These are phyloP conservation scores for Chouioia cunea DNA, from an alignment of 2,888 invertebrate genomes.

Conservation along the genomic window DNA sequence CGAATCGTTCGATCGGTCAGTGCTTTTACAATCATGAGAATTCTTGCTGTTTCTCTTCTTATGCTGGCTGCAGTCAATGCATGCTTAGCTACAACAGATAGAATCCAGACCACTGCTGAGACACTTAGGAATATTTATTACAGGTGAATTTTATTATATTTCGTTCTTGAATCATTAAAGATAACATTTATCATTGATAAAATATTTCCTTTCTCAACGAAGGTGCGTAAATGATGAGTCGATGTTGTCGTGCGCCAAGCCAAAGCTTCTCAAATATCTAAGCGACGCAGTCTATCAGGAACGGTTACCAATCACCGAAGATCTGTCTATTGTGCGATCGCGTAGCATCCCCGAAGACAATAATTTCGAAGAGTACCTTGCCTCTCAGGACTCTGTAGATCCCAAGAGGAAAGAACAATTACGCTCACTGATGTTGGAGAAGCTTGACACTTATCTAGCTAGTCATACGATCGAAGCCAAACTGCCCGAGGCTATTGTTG, in stretches of 20 bases:
- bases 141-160: slow-evolving; percentile 54
- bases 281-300: slow-evolving; percentile 77
- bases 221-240: slow-evolving; percentile 64
- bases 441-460: slow-evolving; percentile 81
- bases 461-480: slow-evolving; percentile 82
- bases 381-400: slow-evolving; percentile 58
- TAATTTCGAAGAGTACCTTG: slow-evolving; percentile 68
- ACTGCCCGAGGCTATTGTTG: slow-evolving; percentile 75
- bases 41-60: slow-evolving; percentile 53
- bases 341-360: slow-evolving; percentile 61
- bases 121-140: slow-evolving; percentile 62
- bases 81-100: slow-evolving; percentile 51
- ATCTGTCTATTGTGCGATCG: slow-evolving; percentile 79
- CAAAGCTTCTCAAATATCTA: slow-evolving; percentile 83
- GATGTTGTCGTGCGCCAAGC: slow-evolving; percentile 76
- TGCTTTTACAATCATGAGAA: slow-evolving; percentile 57
- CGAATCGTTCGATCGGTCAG: slow-evolving; percentile 59
- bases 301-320: slow-evolving; percentile 81
- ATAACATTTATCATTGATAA: too few relatives aligned
- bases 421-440: slow-evolving; percentile 75
- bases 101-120: slow-evolving; percentile 59
- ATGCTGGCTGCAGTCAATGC: slow-evolving; percentile 52
- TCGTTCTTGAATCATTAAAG: too few relatives aligned
- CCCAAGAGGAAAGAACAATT: slow-evolving; percentile 63
- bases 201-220: slow-evolving; percentile 26